Base-by-base conservation (phyloP, 2,888 invertebrate species). In the Gymnocheta viridis region DNA sequence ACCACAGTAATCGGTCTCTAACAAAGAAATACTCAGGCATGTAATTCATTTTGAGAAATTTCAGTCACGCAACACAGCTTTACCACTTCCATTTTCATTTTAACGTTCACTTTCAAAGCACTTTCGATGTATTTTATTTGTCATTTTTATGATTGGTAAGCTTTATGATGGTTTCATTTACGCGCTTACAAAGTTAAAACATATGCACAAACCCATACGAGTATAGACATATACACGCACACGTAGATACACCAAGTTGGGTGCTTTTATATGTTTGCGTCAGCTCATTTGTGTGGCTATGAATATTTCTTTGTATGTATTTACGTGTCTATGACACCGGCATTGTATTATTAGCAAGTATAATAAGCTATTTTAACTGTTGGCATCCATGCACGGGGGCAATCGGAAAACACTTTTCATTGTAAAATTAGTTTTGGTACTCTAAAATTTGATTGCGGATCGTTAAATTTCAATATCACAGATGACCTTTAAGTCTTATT, bases 1-100 rank as follows among this genome's bases (percentile, higher is more conserved):
- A 47, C 69, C 56, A 72, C 62, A 76, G 58, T 74, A 79, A 79
- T 74, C 67, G 69, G 60, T 44, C 66, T 72, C 62, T 79, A 83
- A 72, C 78, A 81, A 76, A 74, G 44, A 56, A 64, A 81, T 70
- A 76, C 78, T 81, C 82, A 56, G 62, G 67, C 79, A 82, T 79
- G 74, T 79, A 85, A 84, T 76, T 79, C 82, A 72, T 69, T 76
- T 82, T 84, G 58, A 82, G 56, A 84, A 69, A 85, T 85, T 85
- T 82, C 60, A 77, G 85, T 85, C 82, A 85, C 85, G 85, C 84
- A 84, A 73, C 72, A 81, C 14, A 77, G 62, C 69, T 56, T 56
- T 66, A 69, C 73, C 76, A 67, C 67, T 76, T 76, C 66, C 38
- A 72, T 60, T 69, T 73, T 49, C 62, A 56, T 47, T 77, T 56